A percentile compares a stretch with the other conserved stretches of the same genome.
Evolutionary conservation across 2,113 vertebrate species (phyloP).

Genomic region (Xenopus borealis): DNA sequence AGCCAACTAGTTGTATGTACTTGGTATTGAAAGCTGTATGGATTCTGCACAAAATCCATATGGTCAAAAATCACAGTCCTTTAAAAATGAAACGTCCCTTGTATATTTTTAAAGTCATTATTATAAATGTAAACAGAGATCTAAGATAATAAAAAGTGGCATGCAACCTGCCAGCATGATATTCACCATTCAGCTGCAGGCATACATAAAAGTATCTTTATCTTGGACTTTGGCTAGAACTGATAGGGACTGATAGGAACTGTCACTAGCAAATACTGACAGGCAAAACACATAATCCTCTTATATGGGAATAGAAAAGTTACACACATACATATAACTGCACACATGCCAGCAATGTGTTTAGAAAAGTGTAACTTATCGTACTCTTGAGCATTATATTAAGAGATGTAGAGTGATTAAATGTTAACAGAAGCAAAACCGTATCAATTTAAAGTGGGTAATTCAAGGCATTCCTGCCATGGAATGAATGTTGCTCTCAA

Average conservation of each 20-base stretch:
- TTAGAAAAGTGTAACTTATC: constrained; percentile 7
- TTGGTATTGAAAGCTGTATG: too few species aligned
- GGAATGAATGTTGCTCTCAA: constrained; percentile 5
- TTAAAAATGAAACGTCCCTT: too few species aligned
- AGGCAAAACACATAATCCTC: constrained; percentile 46
- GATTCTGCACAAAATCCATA: too few species aligned
- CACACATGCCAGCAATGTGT: neutral
- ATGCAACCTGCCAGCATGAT: constrained; percentile 13
- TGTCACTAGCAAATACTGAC: constrained; percentile 21
- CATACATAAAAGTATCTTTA: constrained; percentile 41
- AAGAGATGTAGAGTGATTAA: neutral
- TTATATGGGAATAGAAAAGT: constrained; percentile 49
- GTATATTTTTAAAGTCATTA: too few species aligned
- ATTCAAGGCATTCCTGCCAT: constrained; percentile 3
- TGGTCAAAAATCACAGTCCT: too few species aligned
- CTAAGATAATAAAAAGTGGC: constrained; percentile 9
- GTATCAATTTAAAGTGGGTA: neutral
- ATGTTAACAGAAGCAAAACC: constrained; percentile 9
- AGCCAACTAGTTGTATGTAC: too few species aligned
- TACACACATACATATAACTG: neutral
- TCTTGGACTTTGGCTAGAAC: neutral
- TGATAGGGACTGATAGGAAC: constrained; percentile 15
- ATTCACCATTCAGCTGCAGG: constrained; percentile 17
- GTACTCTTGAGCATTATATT: constrained; percentile 3
- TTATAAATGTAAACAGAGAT: constrained; percentile 2